Conservation (phyloP, 2,797 vertebrate genomes). For the Arremon brunneinucha region DNA sequence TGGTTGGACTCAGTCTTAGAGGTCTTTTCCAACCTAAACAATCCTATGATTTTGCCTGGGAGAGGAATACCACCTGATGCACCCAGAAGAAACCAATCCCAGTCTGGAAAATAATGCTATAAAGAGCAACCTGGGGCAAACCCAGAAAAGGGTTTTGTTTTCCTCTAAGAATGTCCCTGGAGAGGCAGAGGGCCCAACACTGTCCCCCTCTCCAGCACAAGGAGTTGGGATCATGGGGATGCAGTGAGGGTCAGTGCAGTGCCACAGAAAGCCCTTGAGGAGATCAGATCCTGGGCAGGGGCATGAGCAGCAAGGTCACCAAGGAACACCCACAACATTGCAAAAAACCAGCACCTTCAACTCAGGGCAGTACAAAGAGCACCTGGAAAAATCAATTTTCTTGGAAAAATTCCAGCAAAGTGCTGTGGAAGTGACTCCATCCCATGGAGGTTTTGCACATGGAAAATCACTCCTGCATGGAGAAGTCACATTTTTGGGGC, state of each 20-base stretch:
- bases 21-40: neutral
- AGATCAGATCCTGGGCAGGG: neutral
- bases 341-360: neutral
- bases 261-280: neutral
- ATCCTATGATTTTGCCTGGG: neutral
- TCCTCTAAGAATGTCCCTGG: neutral
- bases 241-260: fast-evolving
- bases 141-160: neutral
- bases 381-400: neutral
- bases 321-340: neutral
- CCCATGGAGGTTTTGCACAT: neutral
- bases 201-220: neutral
- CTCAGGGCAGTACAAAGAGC: neutral
- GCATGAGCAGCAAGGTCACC: fast-evolving
- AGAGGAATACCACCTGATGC: neutral
- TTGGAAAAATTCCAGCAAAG: neutral
- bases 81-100: neutral
- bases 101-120: neutral
- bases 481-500: neutral
- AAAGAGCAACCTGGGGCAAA: neutral
- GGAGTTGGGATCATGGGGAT: neutral
- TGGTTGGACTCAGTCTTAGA: neutral
- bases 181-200: neutral
- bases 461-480: neutral
- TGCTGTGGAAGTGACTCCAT: neutral